Percentiles rank a stretch among this genome's conserved stretches.
These are phyloP conservation scores for Vesta saturnalis DNA, from an alignment of 2,888 invertebrate genomes.

Conservation along the genomic window DNA sequence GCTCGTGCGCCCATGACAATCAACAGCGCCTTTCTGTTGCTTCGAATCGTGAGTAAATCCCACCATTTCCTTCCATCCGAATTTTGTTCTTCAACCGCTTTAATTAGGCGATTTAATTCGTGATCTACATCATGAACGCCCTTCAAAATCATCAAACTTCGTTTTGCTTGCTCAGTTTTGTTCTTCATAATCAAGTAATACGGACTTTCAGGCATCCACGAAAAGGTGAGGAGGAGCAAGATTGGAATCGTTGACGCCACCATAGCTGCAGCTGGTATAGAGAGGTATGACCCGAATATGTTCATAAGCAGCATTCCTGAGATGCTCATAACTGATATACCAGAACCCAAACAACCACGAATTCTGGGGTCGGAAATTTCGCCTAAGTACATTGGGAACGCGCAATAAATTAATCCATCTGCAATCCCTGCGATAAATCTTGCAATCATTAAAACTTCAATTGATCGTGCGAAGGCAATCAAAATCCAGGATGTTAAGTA, in stretches of 20 bases:
- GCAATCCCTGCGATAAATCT: slow-evolving; percentile 68
- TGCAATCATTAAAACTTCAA: slow-evolving; percentile 66
- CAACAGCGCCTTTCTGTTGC: slow-evolving; percentile 69
- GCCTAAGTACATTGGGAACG: slow-evolving; percentile 69
- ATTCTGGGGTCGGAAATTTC: slow-evolving; percentile 69
- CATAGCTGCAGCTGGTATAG: slow-evolving; percentile 64
- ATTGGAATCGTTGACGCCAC: slow-evolving; percentile 68
- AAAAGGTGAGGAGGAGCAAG: slow-evolving; percentile 66
- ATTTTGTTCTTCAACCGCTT: slow-evolving; percentile 54
- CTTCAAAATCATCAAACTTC: slow-evolving; percentile 68
- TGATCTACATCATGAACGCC: slow-evolving; percentile 64
- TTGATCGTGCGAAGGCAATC: slow-evolving; percentile 68
- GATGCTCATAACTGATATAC: slow-evolving; percentile 67
- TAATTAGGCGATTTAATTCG: slow-evolving; percentile 54
- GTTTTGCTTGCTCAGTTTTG: slow-evolving; percentile 60
- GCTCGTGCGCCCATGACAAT: slow-evolving; percentile 68
- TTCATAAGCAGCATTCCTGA: slow-evolving; percentile 71
- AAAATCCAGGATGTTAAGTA: slow-evolving; percentile 72
- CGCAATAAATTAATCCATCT: slow-evolving; percentile 59
- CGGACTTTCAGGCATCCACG: slow-evolving; percentile 73
- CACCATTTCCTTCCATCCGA: slow-evolving; percentile 62
- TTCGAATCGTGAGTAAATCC: slow-evolving; percentile 65
- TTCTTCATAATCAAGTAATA: slow-evolving; percentile 60
- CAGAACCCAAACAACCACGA: slow-evolving; percentile 71
- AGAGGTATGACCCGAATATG: slow-evolving; percentile 68